Evolutionary conservation across 1,140 invertebrate species (phyloP), one percentile per base, ranked within the genome.

Genomic region (Drosophila eugracilis): DNA sequence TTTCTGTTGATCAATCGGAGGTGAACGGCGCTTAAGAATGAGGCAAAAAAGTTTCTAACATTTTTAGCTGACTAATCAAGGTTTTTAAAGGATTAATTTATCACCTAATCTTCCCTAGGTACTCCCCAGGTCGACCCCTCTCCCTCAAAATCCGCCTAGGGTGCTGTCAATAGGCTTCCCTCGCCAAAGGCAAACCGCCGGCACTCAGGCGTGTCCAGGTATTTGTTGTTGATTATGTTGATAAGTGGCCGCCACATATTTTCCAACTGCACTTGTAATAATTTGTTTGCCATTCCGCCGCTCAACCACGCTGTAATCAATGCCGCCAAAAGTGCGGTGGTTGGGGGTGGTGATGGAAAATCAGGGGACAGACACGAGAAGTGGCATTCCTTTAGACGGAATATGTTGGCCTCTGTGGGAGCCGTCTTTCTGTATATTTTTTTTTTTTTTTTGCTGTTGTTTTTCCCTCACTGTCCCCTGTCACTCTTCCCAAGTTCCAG

Each of bases 171-270:
- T 86, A 65, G 73, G 44, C 28, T 49, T 65, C 54, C 69, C 63
- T 53, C 54, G 73, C 74, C 74, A 86, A 78, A 74, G 45, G 49
- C 49, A 22, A 62, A 57, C 72, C 74, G 83, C 62, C 58, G 60
- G 83, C 78, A 88, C 83, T 88, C 83, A 78, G 74, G 75, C 83
- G 83, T 88, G 78, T 88, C 83, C 81, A 88, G 83, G 83, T 88
- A 88, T 88, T 88, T 75, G 78, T 69, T 86, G 83, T 88, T 88
- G 83, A 88, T 88, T 88, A 88, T 75, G 78, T 78, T 88, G 83
- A 88, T 88, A 88, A 88, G 78, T 88, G 75, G 57, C 83, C 57
- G 60, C 83, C 83, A 83, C 83, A 86, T 86, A 88, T 78, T 86
- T 85, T 45, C 57, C 77, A 80, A 81, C 77, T 85, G 81, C 81